Conservation (phyloP, 2,113 vertebrate species). For the Notiomystis cincta region DNA sequence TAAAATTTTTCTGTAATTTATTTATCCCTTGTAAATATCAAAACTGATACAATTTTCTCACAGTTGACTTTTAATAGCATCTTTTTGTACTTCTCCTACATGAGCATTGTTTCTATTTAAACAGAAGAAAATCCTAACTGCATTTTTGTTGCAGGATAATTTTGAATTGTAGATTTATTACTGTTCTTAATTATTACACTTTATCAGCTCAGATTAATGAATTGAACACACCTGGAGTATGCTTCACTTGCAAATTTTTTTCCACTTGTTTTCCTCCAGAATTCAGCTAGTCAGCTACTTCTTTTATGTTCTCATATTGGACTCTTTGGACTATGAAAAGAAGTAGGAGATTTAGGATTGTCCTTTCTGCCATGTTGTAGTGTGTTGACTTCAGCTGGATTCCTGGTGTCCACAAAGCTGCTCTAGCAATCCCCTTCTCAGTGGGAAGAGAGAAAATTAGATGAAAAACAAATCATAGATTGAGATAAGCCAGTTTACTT, state of each 20-base stretch:
- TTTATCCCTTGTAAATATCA: not conserved
- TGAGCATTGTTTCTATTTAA: not conserved
- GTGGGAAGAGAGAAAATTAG: not conserved
- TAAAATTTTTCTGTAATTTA: not conserved
- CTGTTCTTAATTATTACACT: not conserved
- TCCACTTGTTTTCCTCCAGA: not conserved
- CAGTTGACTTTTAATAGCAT: not conserved
- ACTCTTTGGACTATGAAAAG: not conserved
- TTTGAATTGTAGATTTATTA: not conserved
- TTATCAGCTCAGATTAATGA: not conserved
- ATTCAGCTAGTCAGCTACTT: not conserved
- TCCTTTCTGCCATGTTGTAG: not conserved
- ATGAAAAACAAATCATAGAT: rapidly evolving
- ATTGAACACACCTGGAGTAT: not conserved
- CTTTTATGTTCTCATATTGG: not conserved
- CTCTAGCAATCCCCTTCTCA: not conserved
- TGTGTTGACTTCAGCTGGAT: not conserved
- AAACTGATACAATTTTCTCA: not conserved
- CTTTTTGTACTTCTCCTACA: not conserved
- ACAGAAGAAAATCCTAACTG: not conserved
- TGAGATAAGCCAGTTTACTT: not conserved
- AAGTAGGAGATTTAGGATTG: not conserved
- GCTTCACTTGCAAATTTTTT: not conserved
- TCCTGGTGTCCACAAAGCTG: not conserved
- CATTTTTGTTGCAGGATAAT: not conserved